Conservation (phyloP, 2,113 vertebrate species). For the Erythrocercus mccallii region DNA sequence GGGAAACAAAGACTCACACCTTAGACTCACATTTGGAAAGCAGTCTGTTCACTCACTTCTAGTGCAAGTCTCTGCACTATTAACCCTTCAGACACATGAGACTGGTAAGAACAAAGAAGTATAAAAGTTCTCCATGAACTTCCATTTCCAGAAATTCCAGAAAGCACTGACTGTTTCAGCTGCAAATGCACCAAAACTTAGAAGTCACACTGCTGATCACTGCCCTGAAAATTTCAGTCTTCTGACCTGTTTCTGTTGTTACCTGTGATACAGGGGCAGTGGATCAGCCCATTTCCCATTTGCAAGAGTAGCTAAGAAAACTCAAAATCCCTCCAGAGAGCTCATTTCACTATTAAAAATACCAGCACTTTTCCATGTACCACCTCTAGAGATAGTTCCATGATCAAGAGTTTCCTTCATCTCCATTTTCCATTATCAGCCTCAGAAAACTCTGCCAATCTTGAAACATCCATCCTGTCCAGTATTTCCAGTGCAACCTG, state of each 20-base stretch:
- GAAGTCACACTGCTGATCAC: background rate
- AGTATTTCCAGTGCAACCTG: background rate
- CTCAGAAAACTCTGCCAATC: background rate
- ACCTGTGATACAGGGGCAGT: fast-evolving
- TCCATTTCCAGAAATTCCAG: background rate
- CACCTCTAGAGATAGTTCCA: background rate
- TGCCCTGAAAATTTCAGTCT: background rate
- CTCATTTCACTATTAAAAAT: background rate
- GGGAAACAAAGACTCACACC: background rate
- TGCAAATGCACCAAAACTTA: background rate
- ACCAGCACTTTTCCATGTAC: background rate
- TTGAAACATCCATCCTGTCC: background rate
- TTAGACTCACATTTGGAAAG: background rate
- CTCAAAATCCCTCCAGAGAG: background rate
- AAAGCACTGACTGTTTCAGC: background rate
- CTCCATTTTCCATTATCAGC: background rate
- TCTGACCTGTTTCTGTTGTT: background rate
- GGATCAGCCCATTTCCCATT: background rate
- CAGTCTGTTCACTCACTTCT: background rate
- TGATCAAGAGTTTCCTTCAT: background rate
- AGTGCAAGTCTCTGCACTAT: background rate
- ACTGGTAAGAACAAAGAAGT: background rate
- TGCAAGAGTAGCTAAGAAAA: background rate
- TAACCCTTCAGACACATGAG: background rate
- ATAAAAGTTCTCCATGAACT: background rate